Base-by-base conservation (phyloP, 1,140 invertebrate species). In the Choristoneura fumiferana region DNA sequence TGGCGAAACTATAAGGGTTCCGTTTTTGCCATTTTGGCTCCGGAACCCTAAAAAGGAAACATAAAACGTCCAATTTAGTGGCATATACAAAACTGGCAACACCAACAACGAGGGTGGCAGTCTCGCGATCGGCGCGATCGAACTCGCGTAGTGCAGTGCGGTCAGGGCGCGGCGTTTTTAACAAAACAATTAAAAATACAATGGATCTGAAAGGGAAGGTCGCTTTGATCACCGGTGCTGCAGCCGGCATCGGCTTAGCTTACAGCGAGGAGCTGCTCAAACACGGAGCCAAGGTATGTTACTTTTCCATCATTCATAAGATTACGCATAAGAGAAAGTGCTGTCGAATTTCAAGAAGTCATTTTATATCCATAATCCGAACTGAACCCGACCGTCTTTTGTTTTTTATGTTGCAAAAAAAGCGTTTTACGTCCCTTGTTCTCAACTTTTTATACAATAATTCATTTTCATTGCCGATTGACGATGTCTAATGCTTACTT, bases 211-310 rank as follows among this genome's bases (percentile, higher is more conserved):
- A 92, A 81, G 93, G 92, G 57, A 94, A 94, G 78, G 92, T 95
- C 55, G 94, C 93, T 55, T 80, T 95, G 36, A 91, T 95, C 29
- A 95, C 95, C 14, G 95, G 94, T 17, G 94, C 92, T 12, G 93
- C 94, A 22, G 91, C 92, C 57, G 94, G 94, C 36, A 93, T 96
- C 53, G 95, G 95, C 10, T 90, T 92, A 56, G 91, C 92, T 5
- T 94, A 93, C 71, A 91, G 90, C 60, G 91, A 93, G 65, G 93
- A 94, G 73, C 78, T 95, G 3, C 81, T 95, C 2, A 92, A 93
- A 70, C 91, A 94, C 71, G 93, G 93, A 65, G 92, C 92, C 4
- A 94, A 93, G 91, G 94, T 95, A 85, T 85, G 81, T 6, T 29
- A 29, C 2, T 29, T n/a, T n/a, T 29, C 22, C 22, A 29, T 29